These are phyloP conservation scores for Brachyhypopomus gauderio DNA, from an alignment of 2,113 vertebrate species.

Conservation along the genomic window DNA sequence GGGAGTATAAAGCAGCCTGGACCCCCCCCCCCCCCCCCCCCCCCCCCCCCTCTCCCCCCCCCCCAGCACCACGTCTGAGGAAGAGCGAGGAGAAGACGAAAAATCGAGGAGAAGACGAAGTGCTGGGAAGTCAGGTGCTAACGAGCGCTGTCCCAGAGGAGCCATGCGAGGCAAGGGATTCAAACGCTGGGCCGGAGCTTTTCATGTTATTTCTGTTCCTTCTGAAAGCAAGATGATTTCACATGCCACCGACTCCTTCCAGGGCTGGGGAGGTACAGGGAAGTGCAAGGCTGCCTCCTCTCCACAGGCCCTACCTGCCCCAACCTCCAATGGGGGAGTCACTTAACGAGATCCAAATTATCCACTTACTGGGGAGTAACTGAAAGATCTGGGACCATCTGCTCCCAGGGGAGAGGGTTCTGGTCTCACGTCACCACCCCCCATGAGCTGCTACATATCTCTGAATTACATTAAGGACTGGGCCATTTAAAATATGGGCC, in stretches of 20 bases:
- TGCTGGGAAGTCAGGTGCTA: conserved; percentile 47
- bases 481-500: not conserved
- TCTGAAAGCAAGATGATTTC: conserved; percentile 15
- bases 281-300: not conserved
- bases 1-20: not conserved
- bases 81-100: conserved; percentile 16
- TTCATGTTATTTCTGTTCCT: conserved; percentile 44
- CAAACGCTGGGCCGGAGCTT: conserved; percentile 18
- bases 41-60: conserved; percentile 15
- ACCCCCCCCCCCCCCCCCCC: conserved; percentile 5
- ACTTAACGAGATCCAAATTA: conserved; percentile 44
- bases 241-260: not conserved
- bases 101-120: conserved; percentile 11
- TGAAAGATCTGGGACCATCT: conserved; percentile 29
- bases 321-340: not conserved
- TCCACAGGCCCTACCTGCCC: not conserved
- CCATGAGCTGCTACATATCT: conserved; percentile 20
- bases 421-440: conserved; percentile 11
- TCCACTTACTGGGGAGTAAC: conserved; percentile 36
- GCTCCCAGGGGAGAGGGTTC: conserved; percentile 16
- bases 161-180: conserved; percentile 32
- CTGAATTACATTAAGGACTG: conserved; percentile 19
- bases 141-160: conserved; percentile 44
- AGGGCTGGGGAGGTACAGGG: not conserved
- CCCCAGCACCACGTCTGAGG: conserved; percentile 42